Evolutionary conservation across 2,113 vertebrate species (phyloP).

Genomic region (Fregetta grallaria): DNA sequence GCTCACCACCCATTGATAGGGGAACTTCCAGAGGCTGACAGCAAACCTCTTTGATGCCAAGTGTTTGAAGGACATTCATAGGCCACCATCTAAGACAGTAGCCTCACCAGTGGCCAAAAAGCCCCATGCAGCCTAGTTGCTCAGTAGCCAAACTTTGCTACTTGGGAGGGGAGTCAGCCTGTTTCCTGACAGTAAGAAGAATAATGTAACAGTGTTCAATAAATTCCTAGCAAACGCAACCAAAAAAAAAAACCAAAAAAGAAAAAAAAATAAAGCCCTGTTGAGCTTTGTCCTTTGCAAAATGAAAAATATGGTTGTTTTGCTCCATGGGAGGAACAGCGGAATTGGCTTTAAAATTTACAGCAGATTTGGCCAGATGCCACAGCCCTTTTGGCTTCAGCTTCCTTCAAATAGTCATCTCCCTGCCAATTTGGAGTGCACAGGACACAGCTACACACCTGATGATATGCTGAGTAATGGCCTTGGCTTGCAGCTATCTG

Average conservation of each 20-base stretch:
- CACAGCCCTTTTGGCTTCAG: slow-evolving; percentile 31
- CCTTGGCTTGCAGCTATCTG: slow-evolving; percentile 58
- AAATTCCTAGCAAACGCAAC: slow-evolving; percentile 1
- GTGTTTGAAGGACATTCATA: not conserved
- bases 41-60: not conserved
- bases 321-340: not conserved
- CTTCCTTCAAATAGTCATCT: slow-evolving; percentile 22
- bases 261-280: not conserved
- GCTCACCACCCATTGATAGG: not conserved
- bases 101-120: slow-evolving; percentile 30
- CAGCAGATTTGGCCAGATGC: not conserved
- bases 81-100: slow-evolving; percentile 50
- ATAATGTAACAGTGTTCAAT: not conserved
- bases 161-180: slow-evolving; percentile 10
- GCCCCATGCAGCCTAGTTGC: not conserved
- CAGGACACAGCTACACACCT: slow-evolving; percentile 55
- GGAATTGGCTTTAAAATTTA: not conserved
- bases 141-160: slow-evolving; percentile 26
- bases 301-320: slow-evolving; percentile 59
- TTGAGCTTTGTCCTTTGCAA: slow-evolving; percentile 37
- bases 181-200: slow-evolving; percentile 40
- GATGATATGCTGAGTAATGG: slow-evolving; percentile 43
- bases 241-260: rapidly evolving
- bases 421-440: slow-evolving; percentile 28
- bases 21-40: not conserved